Percentiles rank a stretch among this genome's conserved stretches.
These are phyloP conservation scores for Harpalus rufipes DNA, from an alignment of 2,888 invertebrate species.

Conservation along the genomic window DNA sequence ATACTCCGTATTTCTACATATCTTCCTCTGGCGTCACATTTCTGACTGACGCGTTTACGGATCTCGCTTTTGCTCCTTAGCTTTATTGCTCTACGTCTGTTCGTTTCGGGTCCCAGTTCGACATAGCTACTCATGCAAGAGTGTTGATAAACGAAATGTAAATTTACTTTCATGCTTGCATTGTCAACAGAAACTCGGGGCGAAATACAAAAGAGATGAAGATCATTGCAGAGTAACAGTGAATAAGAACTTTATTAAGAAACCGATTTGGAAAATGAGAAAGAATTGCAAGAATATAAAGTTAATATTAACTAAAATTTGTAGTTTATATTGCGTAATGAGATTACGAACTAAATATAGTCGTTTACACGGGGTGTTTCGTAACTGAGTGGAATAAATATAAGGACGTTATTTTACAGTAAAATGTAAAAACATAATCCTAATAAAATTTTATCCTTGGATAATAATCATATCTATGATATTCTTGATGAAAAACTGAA, in stretches of 20 bases:
- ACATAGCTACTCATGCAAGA: slow-evolving; percentile 37
- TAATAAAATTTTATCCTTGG: too few relatives aligned
- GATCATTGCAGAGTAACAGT: neutral
- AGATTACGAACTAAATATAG: too few relatives aligned
- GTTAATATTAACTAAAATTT: too few relatives aligned
- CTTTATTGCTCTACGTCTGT: neutral
- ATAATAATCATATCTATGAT: too few relatives aligned
- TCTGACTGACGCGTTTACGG: slow-evolving; percentile 4
- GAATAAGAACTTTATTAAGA: neutral
- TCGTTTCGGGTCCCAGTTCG: slow-evolving; percentile 2
- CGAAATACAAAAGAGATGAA: slow-evolving; percentile 2
- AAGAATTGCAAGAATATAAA: too few relatives aligned
- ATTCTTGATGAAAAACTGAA: too few relatives aligned
- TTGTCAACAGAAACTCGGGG: slow-evolving; percentile 7
- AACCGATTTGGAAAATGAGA: too few relatives aligned
- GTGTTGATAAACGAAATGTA: slow-evolving; percentile 51
- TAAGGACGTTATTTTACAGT: too few relatives aligned
- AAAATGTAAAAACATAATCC: too few relatives aligned
- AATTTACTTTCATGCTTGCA: slow-evolving; percentile 30
- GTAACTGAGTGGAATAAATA: too few relatives aligned
- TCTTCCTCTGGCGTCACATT: neutral
- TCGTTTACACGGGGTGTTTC: too few relatives aligned
- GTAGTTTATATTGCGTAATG: too few relatives aligned
- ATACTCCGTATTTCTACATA: neutral
- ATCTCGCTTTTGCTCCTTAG: neutral